phyloP scores from a whole-genome alignment of 1,140 invertebrate genomes.

The Goniozus legneri region DNA sequence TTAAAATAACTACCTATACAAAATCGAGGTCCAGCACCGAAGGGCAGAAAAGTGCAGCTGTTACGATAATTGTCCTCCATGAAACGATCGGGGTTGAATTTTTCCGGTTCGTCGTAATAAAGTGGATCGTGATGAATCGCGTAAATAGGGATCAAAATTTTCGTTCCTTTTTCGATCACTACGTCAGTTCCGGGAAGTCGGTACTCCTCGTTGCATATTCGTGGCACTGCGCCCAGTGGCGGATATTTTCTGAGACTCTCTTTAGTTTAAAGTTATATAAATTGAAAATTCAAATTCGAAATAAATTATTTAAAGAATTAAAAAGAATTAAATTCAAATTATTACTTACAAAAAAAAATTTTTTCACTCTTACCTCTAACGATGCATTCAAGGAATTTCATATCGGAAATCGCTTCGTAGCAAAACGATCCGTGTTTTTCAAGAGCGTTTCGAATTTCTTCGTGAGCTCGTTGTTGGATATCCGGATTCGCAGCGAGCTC shows the following conservation, averaged over 20 bases:
- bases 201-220: constrained; percentile 49
- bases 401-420: constrained; percentile 28
- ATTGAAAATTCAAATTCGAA: too few species aligned
- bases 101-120: constrained; percentile 61
- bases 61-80: constrained; percentile 48
- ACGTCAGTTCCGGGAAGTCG: constrained; percentile 51
- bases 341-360: too few species aligned
- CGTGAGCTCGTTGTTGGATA: constrained; percentile 51
- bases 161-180: constrained; percentile 49
- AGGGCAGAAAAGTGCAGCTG: constrained; percentile 56
- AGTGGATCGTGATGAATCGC: constrained; percentile 55
- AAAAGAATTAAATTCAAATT: too few species aligned
- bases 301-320: too few species aligned
- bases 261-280: too few species aligned
- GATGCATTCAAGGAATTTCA: constrained; percentile 37
- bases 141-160: constrained; percentile 51
- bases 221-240: constrained; percentile 46
- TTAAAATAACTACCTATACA: constrained; percentile 56
- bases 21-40: constrained; percentile 63
- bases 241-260: constrained; percentile 57
- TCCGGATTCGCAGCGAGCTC: constrained; percentile 55
- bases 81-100: constrained; percentile 67
- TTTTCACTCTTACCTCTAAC: constrained; percentile 28
- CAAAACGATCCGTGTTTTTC: constrained; percentile 21
- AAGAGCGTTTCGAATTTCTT: constrained; percentile 47